Evolutionary conservation across 2,113 vertebrate genomes (phyloP).

Genomic region (Lamprotornis superbus): DNA sequence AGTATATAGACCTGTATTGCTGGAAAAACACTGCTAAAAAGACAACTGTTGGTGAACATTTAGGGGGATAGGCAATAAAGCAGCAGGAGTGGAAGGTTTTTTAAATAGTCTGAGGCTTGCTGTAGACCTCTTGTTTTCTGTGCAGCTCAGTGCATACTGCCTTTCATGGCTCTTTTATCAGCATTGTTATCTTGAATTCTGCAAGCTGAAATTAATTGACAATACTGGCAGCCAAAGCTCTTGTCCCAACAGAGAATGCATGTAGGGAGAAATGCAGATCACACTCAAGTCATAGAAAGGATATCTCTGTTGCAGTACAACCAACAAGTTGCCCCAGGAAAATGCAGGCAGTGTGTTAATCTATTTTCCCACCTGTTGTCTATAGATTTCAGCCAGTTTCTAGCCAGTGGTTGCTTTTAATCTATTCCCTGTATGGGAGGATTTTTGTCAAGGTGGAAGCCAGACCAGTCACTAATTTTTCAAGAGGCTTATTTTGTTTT

Average conservation of each 20-base stretch:
- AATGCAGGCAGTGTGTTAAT: neutral
- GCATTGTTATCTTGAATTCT: neutral
- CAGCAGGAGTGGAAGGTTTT: neutral
- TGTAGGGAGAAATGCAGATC: neutral
- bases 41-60: neutral
- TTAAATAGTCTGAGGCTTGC: neutral
- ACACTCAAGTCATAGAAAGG: neutral
- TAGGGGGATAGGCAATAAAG: neutral
- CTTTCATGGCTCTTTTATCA: neutral
- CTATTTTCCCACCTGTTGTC: neutral
- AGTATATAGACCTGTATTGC: neutral
- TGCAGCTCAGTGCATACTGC: neutral
- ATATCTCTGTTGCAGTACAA: neutral
- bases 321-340: neutral
- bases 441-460: neutral
- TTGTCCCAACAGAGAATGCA: neutral
- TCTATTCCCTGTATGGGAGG: neutral
- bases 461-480: neutral
- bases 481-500: neutral
- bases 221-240: neutral
- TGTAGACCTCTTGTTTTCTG: neutral
- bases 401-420: neutral
- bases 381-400: neutral
- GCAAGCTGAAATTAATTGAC: neutral
- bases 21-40: neutral